Conservation (phyloP, 1,140 invertebrate genomes). For the Drosophila fuyamai region DNA sequence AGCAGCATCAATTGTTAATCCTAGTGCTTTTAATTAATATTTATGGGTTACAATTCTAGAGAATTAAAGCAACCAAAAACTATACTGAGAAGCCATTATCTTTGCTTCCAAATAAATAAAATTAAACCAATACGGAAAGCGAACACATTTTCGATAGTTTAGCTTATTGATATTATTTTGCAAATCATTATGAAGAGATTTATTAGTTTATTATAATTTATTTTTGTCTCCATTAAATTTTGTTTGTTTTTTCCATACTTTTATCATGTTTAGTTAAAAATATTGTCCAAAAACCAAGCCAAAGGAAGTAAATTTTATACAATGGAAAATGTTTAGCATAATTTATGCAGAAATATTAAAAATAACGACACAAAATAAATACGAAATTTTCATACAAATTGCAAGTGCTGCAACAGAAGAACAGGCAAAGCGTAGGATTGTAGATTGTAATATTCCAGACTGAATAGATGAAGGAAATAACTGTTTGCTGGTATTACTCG, state of each 20-base stretch:
- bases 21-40: constrained; percentile 31
- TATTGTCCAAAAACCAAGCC: background rate
- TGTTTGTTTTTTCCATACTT: background rate
- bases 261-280: background rate
- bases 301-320: constrained; percentile 1
- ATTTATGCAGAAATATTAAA: constrained; percentile 51
- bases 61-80: background rate
- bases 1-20: constrained; percentile 17
- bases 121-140: no score
- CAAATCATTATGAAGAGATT: no score
- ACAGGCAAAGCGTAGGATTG: constrained; percentile 14
- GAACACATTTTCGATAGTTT: no score
- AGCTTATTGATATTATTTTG: no score
- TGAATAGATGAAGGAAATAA: constrained; percentile 34
- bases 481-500: constrained; percentile 17
- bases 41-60: constrained; percentile 8
- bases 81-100: no score
- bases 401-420: constrained; percentile 3
- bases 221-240: no score
- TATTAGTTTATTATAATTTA: no score
- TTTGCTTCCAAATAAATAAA: no score
- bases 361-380: constrained; percentile 37
- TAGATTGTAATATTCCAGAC: constrained; percentile 27
- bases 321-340: constrained; percentile 56
- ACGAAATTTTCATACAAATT: constrained; percentile 31